Conservation (phyloP, 2,113 vertebrate genomes). For the Lagopus leucura region DNA sequence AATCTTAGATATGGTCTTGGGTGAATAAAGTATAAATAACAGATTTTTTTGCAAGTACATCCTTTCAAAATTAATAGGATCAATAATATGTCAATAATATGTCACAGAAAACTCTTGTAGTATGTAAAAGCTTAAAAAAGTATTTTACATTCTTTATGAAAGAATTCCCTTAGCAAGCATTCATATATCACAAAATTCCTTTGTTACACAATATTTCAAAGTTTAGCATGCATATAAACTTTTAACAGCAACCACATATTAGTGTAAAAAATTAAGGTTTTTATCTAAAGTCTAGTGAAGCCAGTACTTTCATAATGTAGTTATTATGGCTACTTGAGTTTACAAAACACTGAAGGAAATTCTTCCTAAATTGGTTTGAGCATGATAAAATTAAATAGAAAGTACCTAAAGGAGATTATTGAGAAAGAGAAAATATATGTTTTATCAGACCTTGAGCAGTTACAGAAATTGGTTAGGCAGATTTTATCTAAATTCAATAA, state of each 20-base stretch:
- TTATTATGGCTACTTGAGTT: neutral
- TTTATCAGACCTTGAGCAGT: neutral
- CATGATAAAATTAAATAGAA: neutral
- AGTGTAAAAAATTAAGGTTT: neutral
- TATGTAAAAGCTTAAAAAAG: neutral
- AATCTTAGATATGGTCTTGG: neutral
- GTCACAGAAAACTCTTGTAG: accelerated
- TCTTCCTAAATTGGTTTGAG: neutral
- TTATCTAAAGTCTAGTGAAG: neutral
- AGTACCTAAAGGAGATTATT: neutral
- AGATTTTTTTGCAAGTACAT: neutral
- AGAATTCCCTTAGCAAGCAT: neutral
- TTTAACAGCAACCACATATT: neutral
- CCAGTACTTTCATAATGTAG: neutral
- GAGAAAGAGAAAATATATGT: neutral
- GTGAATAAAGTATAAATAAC: neutral
- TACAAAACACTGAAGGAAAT: neutral
- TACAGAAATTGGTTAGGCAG: neutral
- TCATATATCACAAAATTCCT: neutral
- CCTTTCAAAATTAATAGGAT: neutral
- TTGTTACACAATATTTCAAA: neutral
- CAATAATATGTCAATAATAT: too few species aligned
- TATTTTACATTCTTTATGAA: neutral
- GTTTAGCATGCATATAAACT: neutral
- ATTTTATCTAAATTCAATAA: neutral